These are phyloP conservation scores for Coptodon bakossiorum DNA, from an alignment of 2,113 vertebrate genomes.

Conservation along the genomic window DNA sequence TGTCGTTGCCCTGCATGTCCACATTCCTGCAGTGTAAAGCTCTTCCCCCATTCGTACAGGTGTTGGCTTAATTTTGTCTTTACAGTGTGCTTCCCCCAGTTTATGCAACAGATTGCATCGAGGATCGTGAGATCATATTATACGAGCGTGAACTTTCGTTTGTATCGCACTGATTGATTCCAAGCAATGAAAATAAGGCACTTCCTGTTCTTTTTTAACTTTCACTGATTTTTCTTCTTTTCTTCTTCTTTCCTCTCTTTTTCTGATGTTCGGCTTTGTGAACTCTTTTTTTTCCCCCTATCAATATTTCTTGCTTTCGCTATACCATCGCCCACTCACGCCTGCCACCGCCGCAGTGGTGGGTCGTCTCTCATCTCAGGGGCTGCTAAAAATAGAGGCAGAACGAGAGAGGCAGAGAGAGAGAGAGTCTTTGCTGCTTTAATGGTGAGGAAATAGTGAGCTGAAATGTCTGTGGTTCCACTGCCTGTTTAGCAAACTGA, in stretches of 20 bases:
- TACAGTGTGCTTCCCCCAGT: background rate
- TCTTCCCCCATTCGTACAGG: background rate
- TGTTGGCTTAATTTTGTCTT: background rate
- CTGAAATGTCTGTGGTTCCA: background rate
- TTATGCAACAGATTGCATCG: background rate
- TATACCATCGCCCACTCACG: constrained; percentile 49
- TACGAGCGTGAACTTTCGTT: background rate
- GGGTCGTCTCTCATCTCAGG: constrained; percentile 54
- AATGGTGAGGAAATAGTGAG: constrained; percentile 11
- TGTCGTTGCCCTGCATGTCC: background rate
- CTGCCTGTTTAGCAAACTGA: background rate
- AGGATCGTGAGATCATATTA: background rate
- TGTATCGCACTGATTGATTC: background rate
- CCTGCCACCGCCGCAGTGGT: constrained; percentile 40
- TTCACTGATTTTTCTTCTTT: background rate
- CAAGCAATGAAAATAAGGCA: background rate
- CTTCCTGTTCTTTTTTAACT: background rate
- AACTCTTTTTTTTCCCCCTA: constrained; percentile 7
- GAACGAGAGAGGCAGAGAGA: constrained; percentile 3
- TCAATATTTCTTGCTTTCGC: constrained; percentile 42
- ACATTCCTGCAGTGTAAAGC: background rate
- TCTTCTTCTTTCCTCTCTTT: background rate
- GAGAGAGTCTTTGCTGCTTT: constrained; percentile 28
- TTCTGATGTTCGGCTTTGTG: constrained; percentile 3
- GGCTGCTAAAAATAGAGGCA: constrained; percentile 55